Evolutionary conservation across 1,140 invertebrate genomes (phyloP).

Genomic region (Drosophila repleta): DNA sequence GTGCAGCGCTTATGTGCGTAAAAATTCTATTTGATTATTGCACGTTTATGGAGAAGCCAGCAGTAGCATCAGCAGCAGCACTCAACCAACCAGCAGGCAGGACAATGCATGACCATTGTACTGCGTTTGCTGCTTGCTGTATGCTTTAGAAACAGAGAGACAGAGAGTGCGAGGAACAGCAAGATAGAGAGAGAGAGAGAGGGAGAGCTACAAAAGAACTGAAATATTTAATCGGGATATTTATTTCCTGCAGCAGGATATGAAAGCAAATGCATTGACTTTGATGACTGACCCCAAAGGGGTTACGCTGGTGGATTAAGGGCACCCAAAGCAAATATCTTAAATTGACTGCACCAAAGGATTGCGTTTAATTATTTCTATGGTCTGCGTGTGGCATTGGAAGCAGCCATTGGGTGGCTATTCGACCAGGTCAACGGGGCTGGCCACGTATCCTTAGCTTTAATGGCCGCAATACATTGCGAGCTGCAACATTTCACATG

Average conservation of each 20-base stretch:
- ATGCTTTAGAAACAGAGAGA: background rate
- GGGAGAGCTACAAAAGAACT: slow-evolving; percentile 18
- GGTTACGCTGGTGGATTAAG: background rate
- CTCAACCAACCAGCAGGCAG: background rate
- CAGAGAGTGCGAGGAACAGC: too few species aligned
- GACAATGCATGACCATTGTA: slow-evolving; percentile 10
- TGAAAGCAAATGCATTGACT: slow-evolving; percentile 56
- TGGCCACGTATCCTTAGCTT: slow-evolving; percentile 19
- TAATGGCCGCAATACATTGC: slow-evolving; percentile 54
- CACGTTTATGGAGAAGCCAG: slow-evolving; percentile 36
- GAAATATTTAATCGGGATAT: slow-evolving; percentile 73
- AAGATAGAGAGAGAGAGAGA: background rate
- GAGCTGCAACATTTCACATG: slow-evolving; percentile 46
- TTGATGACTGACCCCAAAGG: slow-evolving; percentile 39
- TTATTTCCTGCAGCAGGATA: slow-evolving; percentile 73
- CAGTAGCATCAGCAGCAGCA: slow-evolving; percentile 12
- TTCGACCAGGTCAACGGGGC: slow-evolving; percentile 4
- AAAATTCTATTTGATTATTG: slow-evolving; percentile 78
- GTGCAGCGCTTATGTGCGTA: slow-evolving; percentile 63
- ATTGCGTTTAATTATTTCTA: slow-evolving; percentile 61
- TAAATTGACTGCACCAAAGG: slow-evolving; percentile 41
- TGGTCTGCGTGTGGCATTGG: slow-evolving; percentile 20
- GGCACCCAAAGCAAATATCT: slow-evolving; percentile 45
- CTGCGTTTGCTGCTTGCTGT: background rate
- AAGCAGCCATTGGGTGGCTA: background rate